Evolutionary conservation across 2,888 invertebrate genomes (phyloP), one percentile per base, ranked within the genome.

Genomic region (Drosophila cracens): DNA sequence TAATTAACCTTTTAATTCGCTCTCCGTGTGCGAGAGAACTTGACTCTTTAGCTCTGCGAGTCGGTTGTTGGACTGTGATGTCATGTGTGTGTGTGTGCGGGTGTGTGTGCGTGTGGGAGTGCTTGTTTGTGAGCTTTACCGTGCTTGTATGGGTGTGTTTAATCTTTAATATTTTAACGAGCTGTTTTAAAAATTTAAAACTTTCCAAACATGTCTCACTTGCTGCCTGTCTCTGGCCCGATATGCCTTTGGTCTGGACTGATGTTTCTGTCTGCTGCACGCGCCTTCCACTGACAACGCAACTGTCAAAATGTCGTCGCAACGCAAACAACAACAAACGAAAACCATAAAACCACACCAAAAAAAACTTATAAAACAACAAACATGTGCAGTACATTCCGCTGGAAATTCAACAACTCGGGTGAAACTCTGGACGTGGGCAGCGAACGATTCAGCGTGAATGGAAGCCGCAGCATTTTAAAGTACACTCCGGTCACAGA

Each of bases 361-460:
- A 18, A 67, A 53, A 51, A 38, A 29, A 59, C 58, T 63, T 10
- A 61, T 16, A 61, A 16, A 16, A 63, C 27, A 46, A 65, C 63
- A 71, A 64, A 73, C 33, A 48, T 59, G 76, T 81, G 6, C 81
- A 96, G 96, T 86, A 96, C 95, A 91, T 98, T 98, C 94, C 96
- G 97, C 85, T 98, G 98, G 98, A 97, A 98, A 94, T 98, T 98
- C 94, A 98, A 98, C 94, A 97, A 97, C 94, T 97, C 97, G 16
- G 97, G 98, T 5, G 97, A 97, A 94, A 97, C 97, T 57, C 94
- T 97, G 77, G 97, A 97, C 93, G 96, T 97, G 68, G 96, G 96
- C 58, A 95, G 96, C 53, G 96, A 96, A 92, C 94, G 96, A 72
- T 97, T 96, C 94, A 95, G 96, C 86, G 95, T 96, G 80, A 97